A percentile compares a stretch with the other conserved stretches of the same genome.
Conservation (phyloP, 2,113 vertebrate genomes). For the Ctenomys sociabilis region DNA sequence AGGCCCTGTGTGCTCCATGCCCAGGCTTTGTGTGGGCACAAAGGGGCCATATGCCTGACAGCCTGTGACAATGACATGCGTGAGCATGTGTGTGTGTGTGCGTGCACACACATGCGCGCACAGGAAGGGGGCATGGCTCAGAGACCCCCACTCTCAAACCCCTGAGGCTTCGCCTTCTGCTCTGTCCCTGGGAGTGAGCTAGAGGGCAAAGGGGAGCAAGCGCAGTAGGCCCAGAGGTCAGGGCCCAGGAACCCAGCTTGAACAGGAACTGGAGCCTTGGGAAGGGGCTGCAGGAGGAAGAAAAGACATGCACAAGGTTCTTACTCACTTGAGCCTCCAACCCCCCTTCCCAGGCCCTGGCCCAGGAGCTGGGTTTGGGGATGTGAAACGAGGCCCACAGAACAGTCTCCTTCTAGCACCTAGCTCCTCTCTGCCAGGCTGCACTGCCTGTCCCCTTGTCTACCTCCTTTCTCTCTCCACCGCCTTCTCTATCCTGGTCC, state of each 20-base stretch:
- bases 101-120: neutral
- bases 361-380: neutral
- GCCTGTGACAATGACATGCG: neutral
- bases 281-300: neutral
- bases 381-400: neutral
- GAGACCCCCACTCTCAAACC: neutral
- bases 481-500: conserved; percentile 33
- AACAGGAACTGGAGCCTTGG: neutral
- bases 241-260: neutral
- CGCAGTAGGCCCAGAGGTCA: neutral
- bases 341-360: neutral
- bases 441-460: neutral
- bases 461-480: neutral
- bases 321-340: neutral
- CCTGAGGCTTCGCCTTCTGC: conserved; percentile 44
- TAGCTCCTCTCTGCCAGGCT: neutral
- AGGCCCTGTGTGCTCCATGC: neutral
- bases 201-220: neutral
- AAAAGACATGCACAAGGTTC: neutral
- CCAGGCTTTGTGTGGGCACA: conserved; percentile 72
- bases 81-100: neutral
- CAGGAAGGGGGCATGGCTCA: neutral
- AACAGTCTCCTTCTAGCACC: neutral
- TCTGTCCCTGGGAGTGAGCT: neutral
- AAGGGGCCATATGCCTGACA: conserved; percentile 77